Evolutionary conservation across 2,797 vertebrate genomes (phyloP).

Genomic region (Oreochromis grahami): DNA sequence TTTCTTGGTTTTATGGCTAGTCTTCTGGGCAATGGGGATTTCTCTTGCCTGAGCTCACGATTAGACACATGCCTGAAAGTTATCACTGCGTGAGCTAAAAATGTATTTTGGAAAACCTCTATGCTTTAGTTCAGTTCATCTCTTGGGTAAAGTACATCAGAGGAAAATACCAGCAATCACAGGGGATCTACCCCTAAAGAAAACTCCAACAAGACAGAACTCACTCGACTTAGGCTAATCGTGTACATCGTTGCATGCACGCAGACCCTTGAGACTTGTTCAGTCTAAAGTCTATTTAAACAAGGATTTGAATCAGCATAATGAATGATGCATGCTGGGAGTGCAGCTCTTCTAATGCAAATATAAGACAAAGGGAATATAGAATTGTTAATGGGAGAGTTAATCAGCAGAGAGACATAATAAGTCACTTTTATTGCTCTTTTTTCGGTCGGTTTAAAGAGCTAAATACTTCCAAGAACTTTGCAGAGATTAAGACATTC

Average conservation of each 20-base stretch:
- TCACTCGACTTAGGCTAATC: constrained; percentile 40
- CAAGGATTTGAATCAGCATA: constrained; percentile 67
- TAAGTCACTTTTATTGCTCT: constrained; percentile 13
- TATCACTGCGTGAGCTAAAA: not conserved
- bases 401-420: constrained; percentile 13
- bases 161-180: constrained; percentile 30
- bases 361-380: constrained; percentile 31
- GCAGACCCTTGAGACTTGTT: constrained; percentile 52
- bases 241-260: constrained; percentile 61
- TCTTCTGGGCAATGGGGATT: constrained; percentile 1
- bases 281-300: constrained; percentile 68
- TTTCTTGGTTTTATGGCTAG: not conserved
- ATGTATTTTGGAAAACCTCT: constrained; percentile 1
- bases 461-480: not conserved
- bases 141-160: constrained; percentile 26
- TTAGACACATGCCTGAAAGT: constrained; percentile 3
- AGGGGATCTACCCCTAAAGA: constrained; percentile 77
- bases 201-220: constrained; percentile 68
- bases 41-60: constrained; percentile 5
- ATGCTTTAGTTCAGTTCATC: not conserved
- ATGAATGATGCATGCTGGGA: constrained; percentile 55
- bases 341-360: constrained; percentile 51
- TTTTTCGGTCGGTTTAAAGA: constrained; percentile 4
- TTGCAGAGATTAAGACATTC: not conserved
- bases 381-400: constrained; percentile 25